Percentiles rank a stretch among this genome's conserved stretches.
Evolutionary conservation across 2,113 vertebrate species (phyloP).

Genomic region (Picathartes gymnocephalus): DNA sequence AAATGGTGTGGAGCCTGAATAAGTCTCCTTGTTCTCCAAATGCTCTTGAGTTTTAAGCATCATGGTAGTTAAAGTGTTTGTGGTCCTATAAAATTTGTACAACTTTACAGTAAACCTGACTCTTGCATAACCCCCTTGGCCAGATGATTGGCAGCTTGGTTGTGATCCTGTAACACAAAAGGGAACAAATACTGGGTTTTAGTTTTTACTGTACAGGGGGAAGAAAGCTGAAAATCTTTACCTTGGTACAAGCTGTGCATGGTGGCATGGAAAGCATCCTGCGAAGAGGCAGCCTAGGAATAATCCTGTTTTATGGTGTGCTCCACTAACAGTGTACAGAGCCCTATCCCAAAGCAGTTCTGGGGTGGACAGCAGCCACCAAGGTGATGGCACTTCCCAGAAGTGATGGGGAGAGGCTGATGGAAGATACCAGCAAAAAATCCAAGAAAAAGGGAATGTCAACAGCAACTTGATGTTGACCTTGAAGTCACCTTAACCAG

Average conservation of each 20-base stretch:
- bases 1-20: conserved; percentile 62
- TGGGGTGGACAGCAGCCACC: neutral
- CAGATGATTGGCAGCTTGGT: conserved; percentile 24
- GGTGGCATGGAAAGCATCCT: neutral
- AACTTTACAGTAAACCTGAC: conserved; percentile 48
- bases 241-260: neutral
- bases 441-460: neutral
- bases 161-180: neutral
- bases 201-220: neutral
- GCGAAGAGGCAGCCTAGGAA: neutral
- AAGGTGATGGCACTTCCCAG: neutral
- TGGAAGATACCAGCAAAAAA: neutral
- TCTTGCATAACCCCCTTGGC: conserved; percentile 27
- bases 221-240: neutral
- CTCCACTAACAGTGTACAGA: neutral
- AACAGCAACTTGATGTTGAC: neutral
- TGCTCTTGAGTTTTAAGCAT: conserved; percentile 27
- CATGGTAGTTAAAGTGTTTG: conserved; percentile 46
- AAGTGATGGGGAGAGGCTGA: neutral
- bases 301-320: neutral
- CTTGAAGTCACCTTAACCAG: conserved; percentile 23
- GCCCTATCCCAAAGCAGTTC: neutral
- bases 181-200: neutral
- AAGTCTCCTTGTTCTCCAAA: conserved; percentile 67
- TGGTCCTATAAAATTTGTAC: conserved; percentile 60